These are phyloP conservation scores for Drosophila neoperkinsi DNA, from an alignment of 2,888 invertebrate species.

Conservation along the genomic window DNA sequence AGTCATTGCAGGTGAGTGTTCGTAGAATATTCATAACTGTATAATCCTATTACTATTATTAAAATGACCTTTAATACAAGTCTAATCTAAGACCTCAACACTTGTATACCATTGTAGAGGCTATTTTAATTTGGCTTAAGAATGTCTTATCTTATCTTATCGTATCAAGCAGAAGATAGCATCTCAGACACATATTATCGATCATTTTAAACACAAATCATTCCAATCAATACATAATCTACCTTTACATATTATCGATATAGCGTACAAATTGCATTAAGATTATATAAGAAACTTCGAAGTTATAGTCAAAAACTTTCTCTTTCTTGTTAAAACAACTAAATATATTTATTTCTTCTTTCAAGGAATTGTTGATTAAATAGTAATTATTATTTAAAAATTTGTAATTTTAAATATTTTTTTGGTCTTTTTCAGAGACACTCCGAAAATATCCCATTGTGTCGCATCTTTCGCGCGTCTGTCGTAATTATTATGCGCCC, in stretches of 20 bases:
- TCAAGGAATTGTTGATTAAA: not conserved
- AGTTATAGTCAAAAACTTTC: not conserved
- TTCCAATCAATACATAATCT: not conserved
- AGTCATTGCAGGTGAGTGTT: conserved; percentile 84
- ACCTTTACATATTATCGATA: not conserved
- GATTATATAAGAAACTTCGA: not conserved
- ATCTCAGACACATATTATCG: too few relatives aligned
- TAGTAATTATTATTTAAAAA: not conserved
- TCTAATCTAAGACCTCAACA: too few relatives aligned
- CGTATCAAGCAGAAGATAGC: too few relatives aligned
- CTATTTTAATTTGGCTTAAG: too few relatives aligned
- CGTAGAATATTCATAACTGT: too few relatives aligned
- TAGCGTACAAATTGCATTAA: not conserved
- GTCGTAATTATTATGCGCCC: conserved; percentile 85
- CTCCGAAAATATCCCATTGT: conserved; percentile 87
- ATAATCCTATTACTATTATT: too few relatives aligned
- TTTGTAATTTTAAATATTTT: not conserved
- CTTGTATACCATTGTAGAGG: too few relatives aligned
- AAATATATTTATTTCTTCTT: not conserved
- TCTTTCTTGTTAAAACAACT: not conserved
- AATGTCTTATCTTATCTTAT: too few relatives aligned
- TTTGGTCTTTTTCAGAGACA: conserved; percentile 84
- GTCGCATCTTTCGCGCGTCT: conserved; percentile 86
- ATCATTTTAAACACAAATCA: not conserved
- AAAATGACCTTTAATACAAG: too few relatives aligned